Evolutionary conservation across 1,140 invertebrate genomes (phyloP).

Genomic region (Riptortus pedestris): DNA sequence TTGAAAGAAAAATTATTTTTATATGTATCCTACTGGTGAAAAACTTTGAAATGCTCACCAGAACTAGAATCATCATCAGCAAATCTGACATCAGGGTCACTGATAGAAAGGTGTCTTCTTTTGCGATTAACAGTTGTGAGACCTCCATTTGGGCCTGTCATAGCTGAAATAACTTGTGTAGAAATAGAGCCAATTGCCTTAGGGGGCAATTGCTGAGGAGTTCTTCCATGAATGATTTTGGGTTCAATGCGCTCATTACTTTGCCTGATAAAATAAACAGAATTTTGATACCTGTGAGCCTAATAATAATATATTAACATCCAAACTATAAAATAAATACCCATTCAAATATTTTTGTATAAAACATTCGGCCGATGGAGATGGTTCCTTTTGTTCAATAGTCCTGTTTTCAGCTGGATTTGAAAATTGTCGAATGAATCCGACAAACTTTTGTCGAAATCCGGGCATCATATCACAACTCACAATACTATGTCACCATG

Average conservation of each 20-base stretch:
- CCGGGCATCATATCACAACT: conserved; percentile 48
- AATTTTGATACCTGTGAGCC: not conserved
- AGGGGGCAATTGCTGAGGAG: conserved; percentile 52
- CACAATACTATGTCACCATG: not conserved
- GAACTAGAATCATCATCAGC: conserved; percentile 40
- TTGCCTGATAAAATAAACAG: conserved; percentile 10
- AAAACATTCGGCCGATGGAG: conserved; percentile 52
- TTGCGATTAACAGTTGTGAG: conserved; percentile 58
- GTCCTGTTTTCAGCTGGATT: conserved; percentile 42
- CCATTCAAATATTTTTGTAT: conserved; percentile 62
- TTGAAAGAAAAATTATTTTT: too few relatives aligned
- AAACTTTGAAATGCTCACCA: not conserved
- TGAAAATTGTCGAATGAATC: conserved; percentile 61
- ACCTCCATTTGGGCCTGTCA: conserved; percentile 66
- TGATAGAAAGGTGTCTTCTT: conserved; percentile 51
- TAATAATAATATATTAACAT: not conserved
- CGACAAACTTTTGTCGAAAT: conserved; percentile 58
- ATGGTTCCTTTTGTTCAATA: conserved; percentile 37
- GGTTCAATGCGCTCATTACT: conserved; percentile 42
- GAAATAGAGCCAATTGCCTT: conserved; percentile 39
- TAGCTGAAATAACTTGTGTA: conserved; percentile 48
- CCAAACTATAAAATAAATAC: conserved; percentile 40
- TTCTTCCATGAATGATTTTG: conserved; percentile 51
- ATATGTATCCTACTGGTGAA: too few relatives aligned
- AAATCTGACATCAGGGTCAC: conserved; percentile 61